Base-by-base conservation (phyloP, 2,888 invertebrate species). In the Andrena fulva region DNA sequence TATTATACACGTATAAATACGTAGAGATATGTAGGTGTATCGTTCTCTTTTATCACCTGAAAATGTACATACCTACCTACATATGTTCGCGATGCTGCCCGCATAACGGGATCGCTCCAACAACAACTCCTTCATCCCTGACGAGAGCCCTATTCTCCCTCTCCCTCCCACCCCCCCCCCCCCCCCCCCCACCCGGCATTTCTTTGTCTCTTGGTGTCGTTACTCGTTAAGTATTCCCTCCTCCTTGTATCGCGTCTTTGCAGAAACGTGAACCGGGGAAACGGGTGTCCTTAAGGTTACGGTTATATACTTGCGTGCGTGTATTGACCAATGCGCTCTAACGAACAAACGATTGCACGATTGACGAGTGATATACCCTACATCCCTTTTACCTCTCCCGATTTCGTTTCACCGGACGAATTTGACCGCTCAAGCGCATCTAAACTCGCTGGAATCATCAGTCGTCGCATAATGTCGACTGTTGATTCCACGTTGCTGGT, bases 71-170 rank as follows among this genome's bases (percentile, higher is more conserved):
- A 42, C 42, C 42, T 42, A 42, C 42, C 42, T 42, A 42, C 42
- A 42, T 42, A 87, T 74, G 74, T 67, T 67, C 72, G 76, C 59
- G 64, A 73, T 85, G 77, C 82, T 89, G 85, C 84, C 84, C 68
- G 74, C 76, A 84, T 90, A 90, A 90, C 90, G 90, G 90, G 89
- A 90, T 87, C 82, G 77, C 86, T 42, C 42, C 12, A 42, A 42
- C 42, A 42, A 42, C 88, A 89, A 89, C 90, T 88, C 87, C 81
- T 87, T 52, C 24, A 56, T 56, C 56, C 24, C 56, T 24, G 89
- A 85, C 85, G 85, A 90, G 86, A 42, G 42, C 42, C 88, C 89
- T 85, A 89, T 78, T 84, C 66, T 85, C 76, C 74, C 20, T 85
- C 81, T 42, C 16, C 12, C 12, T 12, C 42, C 12, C 12, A 12